A percentile compares a stretch with the other conserved stretches of the same genome.
These are phyloP conservation scores for Whitmania pigra DNA, from an alignment of 1,140 invertebrate species.

Conservation along the genomic window DNA sequence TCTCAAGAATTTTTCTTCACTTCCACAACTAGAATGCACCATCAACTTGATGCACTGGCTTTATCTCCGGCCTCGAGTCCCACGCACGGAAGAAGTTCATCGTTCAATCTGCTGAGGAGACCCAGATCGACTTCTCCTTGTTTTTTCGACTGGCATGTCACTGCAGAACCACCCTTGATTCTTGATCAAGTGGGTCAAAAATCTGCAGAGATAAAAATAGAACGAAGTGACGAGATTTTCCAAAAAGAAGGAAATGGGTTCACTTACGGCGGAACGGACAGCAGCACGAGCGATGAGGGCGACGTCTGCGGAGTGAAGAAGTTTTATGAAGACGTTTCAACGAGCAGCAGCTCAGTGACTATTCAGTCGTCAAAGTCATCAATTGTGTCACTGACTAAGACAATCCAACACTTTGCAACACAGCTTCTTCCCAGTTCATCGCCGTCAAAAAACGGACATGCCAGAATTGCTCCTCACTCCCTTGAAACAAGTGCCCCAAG, in stretches of 20 bases:
- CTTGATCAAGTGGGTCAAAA: background rate
- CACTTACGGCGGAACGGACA: conserved; percentile 1
- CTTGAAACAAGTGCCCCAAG: too few species aligned
- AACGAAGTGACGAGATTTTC: background rate
- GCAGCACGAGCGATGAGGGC: conserved; percentile 3
- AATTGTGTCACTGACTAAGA: too few species aligned
- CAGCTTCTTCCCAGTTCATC: too few species aligned
- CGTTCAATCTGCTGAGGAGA: conserved; percentile 25
- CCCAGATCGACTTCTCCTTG: background rate
- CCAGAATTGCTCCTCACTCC: too few species aligned
- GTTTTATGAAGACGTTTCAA: too few species aligned
- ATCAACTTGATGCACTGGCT: conserved; percentile 22
- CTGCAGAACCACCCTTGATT: too few species aligned
- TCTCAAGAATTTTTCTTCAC: background rate
- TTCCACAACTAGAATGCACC: background rate
- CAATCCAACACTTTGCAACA: too few species aligned
- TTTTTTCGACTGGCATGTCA: background rate
- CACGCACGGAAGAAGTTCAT: conserved; percentile 31
- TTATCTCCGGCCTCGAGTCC: conserved; percentile 26
- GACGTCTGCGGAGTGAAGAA: too few species aligned
- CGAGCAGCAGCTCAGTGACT: too few species aligned
- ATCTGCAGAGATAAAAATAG: background rate
- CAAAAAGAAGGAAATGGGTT: background rate
- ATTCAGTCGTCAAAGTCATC: too few species aligned
- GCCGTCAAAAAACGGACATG: too few species aligned